phyloP scores from a whole-genome alignment of 2,888 invertebrate genomes.

The Drosophila bunnanda region DNA sequence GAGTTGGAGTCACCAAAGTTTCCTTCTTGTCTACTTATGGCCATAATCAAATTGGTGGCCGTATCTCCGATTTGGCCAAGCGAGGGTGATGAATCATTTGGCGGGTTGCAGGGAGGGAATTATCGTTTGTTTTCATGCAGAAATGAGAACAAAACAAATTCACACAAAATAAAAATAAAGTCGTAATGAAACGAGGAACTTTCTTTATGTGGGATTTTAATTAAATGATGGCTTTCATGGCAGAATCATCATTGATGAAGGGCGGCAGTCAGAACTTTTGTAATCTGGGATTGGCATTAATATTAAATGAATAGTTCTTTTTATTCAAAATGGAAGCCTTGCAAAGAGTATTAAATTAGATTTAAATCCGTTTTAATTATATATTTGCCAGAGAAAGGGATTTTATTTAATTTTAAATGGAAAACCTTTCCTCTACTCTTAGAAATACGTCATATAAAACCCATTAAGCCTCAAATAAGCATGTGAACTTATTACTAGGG shows the following conservation, averaged over 20 bases:
- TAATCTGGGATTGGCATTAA: too few relatives aligned
- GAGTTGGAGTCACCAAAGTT: slow-evolving; percentile 46
- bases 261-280: neutral
- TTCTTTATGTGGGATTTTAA: slow-evolving; percentile 14
- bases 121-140: slow-evolving; percentile 32
- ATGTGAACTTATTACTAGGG: neutral
- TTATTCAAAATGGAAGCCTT: neutral
- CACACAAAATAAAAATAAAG: slow-evolving; percentile 24
- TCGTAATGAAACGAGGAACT: slow-evolving; percentile 5
- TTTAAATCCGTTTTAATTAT: neutral
- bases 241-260: neutral
- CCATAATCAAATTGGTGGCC: slow-evolving; percentile 69
- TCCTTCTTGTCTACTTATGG: slow-evolving; percentile 63
- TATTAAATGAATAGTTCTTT: neutral
- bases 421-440: too few relatives aligned
- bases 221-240: slow-evolving; percentile 20
- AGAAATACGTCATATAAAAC: neutral
- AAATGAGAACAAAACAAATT: slow-evolving; percentile 31
- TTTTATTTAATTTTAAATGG: neutral
- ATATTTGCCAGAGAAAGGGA: neutral
- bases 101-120: slow-evolving; percentile 15
- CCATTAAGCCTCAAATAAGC: neutral
- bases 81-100: slow-evolving; percentile 39
- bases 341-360: neutral
- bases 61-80: slow-evolving; percentile 16